phyloP scores from a whole-genome alignment of 2,113 vertebrate species.

The Dermatemys mawii region DNA sequence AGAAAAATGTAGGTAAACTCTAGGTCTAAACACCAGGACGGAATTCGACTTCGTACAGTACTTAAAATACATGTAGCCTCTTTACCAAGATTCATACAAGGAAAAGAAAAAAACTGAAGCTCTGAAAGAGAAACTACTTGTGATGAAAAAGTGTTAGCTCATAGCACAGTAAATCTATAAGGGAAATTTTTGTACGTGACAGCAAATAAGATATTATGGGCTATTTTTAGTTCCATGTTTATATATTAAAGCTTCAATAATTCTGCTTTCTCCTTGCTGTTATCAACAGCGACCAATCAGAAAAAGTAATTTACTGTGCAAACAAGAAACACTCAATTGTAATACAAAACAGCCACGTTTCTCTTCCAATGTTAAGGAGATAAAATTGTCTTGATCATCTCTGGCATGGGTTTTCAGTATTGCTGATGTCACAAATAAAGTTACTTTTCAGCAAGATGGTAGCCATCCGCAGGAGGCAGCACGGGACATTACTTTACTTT shows the following conservation, averaged over 20 bases:
- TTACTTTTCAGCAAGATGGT: neutral
- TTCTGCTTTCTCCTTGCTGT: neutral
- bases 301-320: neutral
- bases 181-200: neutral
- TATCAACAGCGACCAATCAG: neutral
- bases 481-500: neutral
- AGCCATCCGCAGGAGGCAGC: neutral
- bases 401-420: neutral
- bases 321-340: neutral
- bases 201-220: neutral
- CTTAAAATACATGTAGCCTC: neutral
- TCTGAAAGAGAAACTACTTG: neutral
- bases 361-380: neutral
- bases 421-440: neutral
- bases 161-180: neutral
- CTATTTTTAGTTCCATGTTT: neutral
- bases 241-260: neutral
- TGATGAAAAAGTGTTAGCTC: rapidly evolving
- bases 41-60: neutral
- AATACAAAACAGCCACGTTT: neutral
- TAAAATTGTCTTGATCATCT: neutral
- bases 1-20: neutral
- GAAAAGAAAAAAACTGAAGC: neutral
- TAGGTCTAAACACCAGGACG: neutral
- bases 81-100: neutral